phyloP scores from a whole-genome alignment of 2,113 vertebrate genomes.

The Pelecanoides urinatrix region DNA sequence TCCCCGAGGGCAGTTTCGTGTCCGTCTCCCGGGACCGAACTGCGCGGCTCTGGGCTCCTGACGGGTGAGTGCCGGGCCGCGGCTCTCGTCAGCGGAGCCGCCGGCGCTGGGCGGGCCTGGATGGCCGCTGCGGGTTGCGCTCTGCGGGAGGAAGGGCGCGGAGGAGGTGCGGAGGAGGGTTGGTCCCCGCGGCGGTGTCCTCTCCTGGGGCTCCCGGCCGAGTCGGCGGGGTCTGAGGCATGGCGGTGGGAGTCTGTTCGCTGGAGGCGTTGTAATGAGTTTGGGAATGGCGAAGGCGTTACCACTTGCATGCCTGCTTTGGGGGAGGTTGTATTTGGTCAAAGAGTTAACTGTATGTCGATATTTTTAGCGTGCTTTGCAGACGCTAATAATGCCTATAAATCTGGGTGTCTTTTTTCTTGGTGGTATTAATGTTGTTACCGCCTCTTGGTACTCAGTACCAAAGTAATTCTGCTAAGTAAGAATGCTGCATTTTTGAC shows the following conservation, averaged over 20 bases:
- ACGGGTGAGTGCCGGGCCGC: constrained; percentile 73
- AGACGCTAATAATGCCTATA: accelerated
- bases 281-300: neutral
- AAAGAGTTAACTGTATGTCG: accelerated
- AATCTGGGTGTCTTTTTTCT: too few relatives aligned
- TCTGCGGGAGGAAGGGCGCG: too few relatives aligned
- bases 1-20: constrained; percentile 86
- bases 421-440: accelerated
- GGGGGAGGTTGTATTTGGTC: neutral
- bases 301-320: neutral
- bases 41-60: constrained; percentile 89
- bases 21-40: constrained; percentile 94
- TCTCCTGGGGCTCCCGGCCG: accelerated
- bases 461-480: neutral
- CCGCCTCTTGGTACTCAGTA: neutral
- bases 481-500: accelerated
- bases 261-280: accelerated
- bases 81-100: too few relatives aligned
- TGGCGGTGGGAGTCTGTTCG: accelerated
- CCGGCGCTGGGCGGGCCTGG: neutral
- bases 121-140: neutral
- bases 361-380: accelerated
- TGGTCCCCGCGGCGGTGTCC: accelerated
- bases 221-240: too few relatives aligned
- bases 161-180: neutral